phyloP scores from a whole-genome alignment of 2,113 vertebrate species.

The Chrysochloris asiatica region DNA sequence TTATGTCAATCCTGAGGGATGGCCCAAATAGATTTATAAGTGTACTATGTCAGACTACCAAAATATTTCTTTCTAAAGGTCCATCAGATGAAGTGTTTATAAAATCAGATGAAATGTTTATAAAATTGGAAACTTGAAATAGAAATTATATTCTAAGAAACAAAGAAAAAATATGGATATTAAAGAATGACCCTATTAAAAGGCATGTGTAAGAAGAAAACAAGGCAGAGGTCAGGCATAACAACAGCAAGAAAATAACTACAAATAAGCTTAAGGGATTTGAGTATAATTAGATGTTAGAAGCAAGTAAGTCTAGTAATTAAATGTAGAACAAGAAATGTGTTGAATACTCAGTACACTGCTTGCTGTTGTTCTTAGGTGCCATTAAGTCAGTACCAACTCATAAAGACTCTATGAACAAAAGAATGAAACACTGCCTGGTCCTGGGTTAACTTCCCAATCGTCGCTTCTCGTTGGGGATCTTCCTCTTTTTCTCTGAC shows the following conservation, averaged over 20 bases:
- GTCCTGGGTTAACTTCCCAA: too few relatives aligned
- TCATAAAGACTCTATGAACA: too few relatives aligned
- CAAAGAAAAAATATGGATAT: not conserved
- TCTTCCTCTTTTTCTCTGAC: too few relatives aligned
- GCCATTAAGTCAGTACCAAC: too few relatives aligned
- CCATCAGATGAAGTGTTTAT: not conserved
- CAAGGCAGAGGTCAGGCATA: not conserved
- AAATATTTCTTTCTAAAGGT: not conserved
- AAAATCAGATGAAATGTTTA: too few relatives aligned
- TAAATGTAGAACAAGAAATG: not conserved
- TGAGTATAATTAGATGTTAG: not conserved
- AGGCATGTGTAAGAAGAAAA: not conserved
- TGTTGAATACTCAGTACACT: too few relatives aligned
- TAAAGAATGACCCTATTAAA: not conserved
- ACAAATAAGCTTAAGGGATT: not conserved
- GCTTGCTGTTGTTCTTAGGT: too few relatives aligned
- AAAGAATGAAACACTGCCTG: too few relatives aligned
- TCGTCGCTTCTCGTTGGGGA: too few relatives aligned
- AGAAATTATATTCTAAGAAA: not conserved
- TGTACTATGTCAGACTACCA: not conserved
- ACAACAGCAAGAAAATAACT: not conserved
- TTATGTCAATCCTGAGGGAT: not conserved
- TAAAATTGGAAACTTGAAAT: conserved; percentile 21
- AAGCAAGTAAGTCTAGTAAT: not conserved
- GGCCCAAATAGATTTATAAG: not conserved